Conservation (phyloP, 2,113 vertebrate species). For the Petroica traversi region DNA sequence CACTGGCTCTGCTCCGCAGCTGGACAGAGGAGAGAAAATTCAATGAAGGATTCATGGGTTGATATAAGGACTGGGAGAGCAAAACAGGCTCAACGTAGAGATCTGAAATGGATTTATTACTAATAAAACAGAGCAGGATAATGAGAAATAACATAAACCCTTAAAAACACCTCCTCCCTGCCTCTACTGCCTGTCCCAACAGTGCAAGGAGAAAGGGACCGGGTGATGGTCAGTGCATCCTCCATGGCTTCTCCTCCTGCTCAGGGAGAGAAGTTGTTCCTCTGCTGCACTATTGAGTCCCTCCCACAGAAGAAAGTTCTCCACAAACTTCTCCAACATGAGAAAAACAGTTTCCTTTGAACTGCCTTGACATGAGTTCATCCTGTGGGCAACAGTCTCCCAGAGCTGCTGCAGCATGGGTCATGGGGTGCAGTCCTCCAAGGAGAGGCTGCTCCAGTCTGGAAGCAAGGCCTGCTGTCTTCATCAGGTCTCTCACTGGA, state of each 20-base stretch:
- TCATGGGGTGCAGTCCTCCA: accelerated
- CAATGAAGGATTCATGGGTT: neutral
- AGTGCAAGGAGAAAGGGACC: accelerated
- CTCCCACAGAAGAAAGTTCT: neutral
- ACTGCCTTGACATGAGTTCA: neutral
- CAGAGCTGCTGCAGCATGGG: accelerated
- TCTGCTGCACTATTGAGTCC: neutral
- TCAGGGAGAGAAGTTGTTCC: neutral
- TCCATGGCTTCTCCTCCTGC: neutral
- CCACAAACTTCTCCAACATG: neutral
- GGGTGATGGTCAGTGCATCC: neutral
- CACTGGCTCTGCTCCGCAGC: neutral
- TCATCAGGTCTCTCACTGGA: neutral
- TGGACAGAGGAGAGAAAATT: neutral
- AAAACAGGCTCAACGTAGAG: neutral
- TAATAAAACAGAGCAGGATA: neutral
- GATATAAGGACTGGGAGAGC: neutral
- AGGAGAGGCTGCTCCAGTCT: neutral
- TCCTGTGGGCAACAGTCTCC: too few relatives aligned
- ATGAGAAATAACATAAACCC: neutral
- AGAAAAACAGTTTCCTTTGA: neutral
- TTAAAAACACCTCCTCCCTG: neutral
- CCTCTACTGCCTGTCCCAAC: too few relatives aligned
- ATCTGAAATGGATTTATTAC: neutral
- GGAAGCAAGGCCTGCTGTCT: neutral